phyloP scores from a whole-genome alignment of 2,797 vertebrate species.

The Ceyx erithaca region DNA sequence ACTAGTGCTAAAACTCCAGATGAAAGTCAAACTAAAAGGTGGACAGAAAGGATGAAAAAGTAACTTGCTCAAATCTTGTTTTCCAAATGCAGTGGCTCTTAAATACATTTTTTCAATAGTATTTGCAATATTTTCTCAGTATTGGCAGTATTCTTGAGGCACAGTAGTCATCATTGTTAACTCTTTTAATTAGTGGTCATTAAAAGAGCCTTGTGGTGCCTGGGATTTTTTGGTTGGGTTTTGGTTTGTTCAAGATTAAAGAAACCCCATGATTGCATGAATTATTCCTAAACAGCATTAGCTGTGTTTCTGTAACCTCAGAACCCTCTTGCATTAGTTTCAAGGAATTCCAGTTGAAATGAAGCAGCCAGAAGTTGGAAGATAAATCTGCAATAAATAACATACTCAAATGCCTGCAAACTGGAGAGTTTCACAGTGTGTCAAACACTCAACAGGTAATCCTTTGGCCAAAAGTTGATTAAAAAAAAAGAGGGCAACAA shows the following conservation, averaged over 20 bases:
- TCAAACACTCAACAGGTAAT: background rate
- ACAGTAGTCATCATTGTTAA: background rate
- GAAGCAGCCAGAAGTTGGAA: background rate
- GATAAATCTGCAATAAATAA: background rate
- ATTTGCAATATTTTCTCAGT: background rate
- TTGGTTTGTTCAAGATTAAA: background rate
- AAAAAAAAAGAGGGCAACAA: background rate
- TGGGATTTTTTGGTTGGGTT: fast-evolving
- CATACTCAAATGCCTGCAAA: background rate
- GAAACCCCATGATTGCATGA: background rate
- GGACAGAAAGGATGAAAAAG: slow-evolving; percentile 3
- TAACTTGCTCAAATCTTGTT: background rate
- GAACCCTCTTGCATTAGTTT: background rate
- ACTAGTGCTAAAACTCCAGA: background rate
- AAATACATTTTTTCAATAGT: background rate
- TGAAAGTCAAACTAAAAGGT: background rate
- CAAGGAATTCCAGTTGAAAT: background rate
- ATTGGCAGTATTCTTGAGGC: background rate
- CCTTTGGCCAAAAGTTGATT: background rate
- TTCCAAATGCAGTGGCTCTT: slow-evolving; percentile 12
- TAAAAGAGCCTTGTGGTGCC: background rate
- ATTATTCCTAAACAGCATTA: background rate
- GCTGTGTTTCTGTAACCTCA: background rate
- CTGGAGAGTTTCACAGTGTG: background rate
- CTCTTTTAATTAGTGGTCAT: background rate